phyloP scores from a whole-genome alignment of 2,113 vertebrate species.

The Pedetes capensis region DNA sequence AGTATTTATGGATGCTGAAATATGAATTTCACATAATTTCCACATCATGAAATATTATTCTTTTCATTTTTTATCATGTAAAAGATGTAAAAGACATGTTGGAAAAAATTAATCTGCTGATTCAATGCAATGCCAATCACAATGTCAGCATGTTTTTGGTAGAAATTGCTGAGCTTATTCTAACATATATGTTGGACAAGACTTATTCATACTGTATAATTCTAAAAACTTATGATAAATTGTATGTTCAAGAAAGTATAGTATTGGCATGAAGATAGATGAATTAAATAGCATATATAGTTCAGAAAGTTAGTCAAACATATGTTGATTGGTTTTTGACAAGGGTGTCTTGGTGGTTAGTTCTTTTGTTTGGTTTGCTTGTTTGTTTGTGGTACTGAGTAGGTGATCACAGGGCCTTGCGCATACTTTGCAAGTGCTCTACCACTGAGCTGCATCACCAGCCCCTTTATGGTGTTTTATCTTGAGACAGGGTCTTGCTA shows the following conservation, averaged over 20 bases:
- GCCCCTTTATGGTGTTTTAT: too few relatives aligned
- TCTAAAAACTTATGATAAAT: too few relatives aligned
- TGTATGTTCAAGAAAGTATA: too few relatives aligned
- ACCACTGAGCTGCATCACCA: too few relatives aligned
- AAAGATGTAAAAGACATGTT: not conserved
- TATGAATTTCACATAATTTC: not conserved
- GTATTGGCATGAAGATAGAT: too few relatives aligned
- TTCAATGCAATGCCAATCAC: not conserved
- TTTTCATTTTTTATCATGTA: not conserved
- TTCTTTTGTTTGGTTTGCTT: too few relatives aligned
- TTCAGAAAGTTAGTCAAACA: not conserved
- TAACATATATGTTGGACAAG: not conserved
- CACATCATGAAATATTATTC: not conserved
- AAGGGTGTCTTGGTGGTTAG: not conserved
- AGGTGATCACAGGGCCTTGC: too few relatives aligned
- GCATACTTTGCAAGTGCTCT: too few relatives aligned
- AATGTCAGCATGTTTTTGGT: not conserved
- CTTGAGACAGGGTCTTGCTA: too few relatives aligned
- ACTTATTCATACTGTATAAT: not conserved
- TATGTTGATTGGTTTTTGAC: not conserved
- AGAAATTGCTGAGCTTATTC: not conserved
- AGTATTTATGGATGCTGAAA: not conserved
- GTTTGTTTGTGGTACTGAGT: too few relatives aligned
- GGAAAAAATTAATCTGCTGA: not conserved
- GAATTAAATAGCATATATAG: not conserved